A percentile compares a stretch with the other conserved stretches of the same genome.
phyloP scores from a whole-genome alignment of 2,113 vertebrate species.

The Gallinago undulata region DNA sequence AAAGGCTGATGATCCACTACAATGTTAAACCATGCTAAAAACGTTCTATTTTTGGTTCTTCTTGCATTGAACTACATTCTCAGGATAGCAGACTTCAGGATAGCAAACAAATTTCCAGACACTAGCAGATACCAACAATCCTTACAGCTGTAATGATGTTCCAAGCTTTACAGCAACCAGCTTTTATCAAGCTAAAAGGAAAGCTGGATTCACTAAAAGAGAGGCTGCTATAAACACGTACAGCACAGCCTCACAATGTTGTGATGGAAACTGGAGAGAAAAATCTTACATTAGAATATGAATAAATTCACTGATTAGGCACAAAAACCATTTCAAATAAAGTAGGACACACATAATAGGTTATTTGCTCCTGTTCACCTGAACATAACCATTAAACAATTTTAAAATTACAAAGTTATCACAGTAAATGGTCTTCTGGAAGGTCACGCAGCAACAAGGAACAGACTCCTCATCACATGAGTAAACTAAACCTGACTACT shows the following conservation, averaged over 20 bases:
- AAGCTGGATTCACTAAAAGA: not conserved
- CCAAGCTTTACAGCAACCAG: not conserved
- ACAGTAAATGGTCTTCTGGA: not conserved
- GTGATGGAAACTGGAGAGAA: not conserved
- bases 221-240: not conserved
- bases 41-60: not conserved
- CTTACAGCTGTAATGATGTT: not conserved
- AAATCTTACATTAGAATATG: not conserved
- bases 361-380: not conserved
- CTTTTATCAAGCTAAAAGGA: not conserved
- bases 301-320: not conserved
- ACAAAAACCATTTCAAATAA: not conserved
- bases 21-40: not conserved
- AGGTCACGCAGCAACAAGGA: not conserved
- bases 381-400: not conserved
- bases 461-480: not conserved
- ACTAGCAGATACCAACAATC: not conserved
- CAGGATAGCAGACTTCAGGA: not conserved
- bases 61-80: not conserved
- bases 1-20: not conserved
- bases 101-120: not conserved
- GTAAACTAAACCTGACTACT: not conserved
- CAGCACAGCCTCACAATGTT: not conserved
- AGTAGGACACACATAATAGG: not conserved
- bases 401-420: not conserved